Evolutionary conservation across 2,113 vertebrate genomes (phyloP), one percentile per base, ranked within the genome.

Genomic region (Willisornis vidua): DNA sequence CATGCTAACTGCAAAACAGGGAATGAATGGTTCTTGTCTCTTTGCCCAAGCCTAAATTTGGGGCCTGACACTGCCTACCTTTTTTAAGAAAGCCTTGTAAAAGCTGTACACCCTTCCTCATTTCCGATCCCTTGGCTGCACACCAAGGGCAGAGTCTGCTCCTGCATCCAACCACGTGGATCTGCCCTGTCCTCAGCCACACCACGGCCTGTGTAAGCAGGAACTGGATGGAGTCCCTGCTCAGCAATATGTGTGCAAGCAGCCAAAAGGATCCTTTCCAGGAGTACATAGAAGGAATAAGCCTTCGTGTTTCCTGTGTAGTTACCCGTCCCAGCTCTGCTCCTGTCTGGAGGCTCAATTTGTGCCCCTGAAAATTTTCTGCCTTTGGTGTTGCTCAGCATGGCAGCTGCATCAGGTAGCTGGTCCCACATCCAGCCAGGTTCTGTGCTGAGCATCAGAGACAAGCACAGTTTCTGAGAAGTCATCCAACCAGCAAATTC

Each of bases 171-270:
- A 70, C 1, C 0, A 14, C 41, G 58, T 63, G 31, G 85, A 41
- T 70, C 45, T 87, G 82, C 77, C 51, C 75, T 10, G 4, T 52
- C n/a, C 41, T 74, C 22, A 0, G 39, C 29, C 11, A 0, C 5
- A 1, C 87, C 91, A 67, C 4, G 0, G 31, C 10, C 8, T 0
- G 35, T 0, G 0, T 71, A 37, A 84, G 65, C 3, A 9, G 72
- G 59, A 83, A 48, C 26, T 73, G 31, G 63, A 79, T 8, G 39
- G 55, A 31, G 37, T 55, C 62, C 57, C 76, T 65, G 37, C 13
- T 76, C 3, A 0, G 31, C 62, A 66, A 22, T 65, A 6, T n/a
- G 17, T 3, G 14, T 43, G 58, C 1, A 7, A 90, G 66, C 75
- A 85, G 59, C 73, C 8, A 6, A 49, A 85, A 85, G 54, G 61